These are phyloP conservation scores for Nebria ingens DNA, from an alignment of 1,140 invertebrate species.

Conservation along the genomic window DNA sequence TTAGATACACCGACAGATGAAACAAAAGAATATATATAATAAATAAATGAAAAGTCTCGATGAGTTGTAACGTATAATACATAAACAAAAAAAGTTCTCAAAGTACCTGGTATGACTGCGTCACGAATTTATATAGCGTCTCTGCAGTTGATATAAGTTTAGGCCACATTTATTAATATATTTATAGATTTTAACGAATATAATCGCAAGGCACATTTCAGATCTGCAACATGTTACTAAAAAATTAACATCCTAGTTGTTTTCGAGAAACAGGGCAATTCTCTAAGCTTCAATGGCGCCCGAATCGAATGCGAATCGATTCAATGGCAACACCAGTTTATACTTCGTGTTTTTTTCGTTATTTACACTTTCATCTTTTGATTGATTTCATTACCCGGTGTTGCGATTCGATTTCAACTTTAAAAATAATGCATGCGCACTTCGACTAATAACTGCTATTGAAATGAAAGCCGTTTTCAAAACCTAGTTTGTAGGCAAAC, in stretches of 20 bases:
- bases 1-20: not conserved
- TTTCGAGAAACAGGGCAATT: conserved; percentile 29
- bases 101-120: not conserved
- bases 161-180: not conserved
- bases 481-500: conserved; percentile 4
- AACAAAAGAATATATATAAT: not conserved
- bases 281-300: conserved; percentile 26
- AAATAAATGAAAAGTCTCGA: not conserved
- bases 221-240: not conserved
- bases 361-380: not conserved
- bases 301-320: not conserved
- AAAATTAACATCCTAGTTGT: conserved; percentile 14
- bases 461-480: conserved; percentile 5
- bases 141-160: not conserved
- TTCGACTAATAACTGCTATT: conserved; percentile 2
- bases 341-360: not conserved
- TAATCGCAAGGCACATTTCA: conserved; percentile 19
- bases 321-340: too few relatives aligned
- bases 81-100: not conserved
- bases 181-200: not conserved
- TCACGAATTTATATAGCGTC: not conserved
- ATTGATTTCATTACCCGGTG: not conserved
- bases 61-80: not conserved
- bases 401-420: not conserved
- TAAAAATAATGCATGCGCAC: not conserved